Percentiles rank a stretch among this genome's conserved stretches.
Conservation (phyloP, 1,140 invertebrate species). For the Antheraea pernyi region DNA sequence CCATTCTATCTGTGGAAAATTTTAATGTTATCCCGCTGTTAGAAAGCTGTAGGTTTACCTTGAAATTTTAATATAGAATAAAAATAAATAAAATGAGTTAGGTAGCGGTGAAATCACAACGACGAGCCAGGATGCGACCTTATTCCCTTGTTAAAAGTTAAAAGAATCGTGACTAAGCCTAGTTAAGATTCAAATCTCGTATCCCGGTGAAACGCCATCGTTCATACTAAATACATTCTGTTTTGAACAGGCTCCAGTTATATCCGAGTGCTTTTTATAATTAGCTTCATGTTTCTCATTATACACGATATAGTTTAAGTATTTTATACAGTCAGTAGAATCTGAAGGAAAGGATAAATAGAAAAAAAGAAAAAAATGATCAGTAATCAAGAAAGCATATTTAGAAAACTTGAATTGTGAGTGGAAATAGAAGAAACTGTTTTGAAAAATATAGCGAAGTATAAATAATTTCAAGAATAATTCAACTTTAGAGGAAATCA, state of each 20-base stretch:
- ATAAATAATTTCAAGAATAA: not conserved
- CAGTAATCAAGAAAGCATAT: too few relatives aligned
- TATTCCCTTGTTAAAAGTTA: constrained; percentile 11
- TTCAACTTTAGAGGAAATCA: not conserved
- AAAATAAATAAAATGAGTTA: not conserved
- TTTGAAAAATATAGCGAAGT: not conserved
- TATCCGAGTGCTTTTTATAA: not conserved
- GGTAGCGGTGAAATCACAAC: constrained; percentile 6
- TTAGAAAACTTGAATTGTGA: too few relatives aligned
- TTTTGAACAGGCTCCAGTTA: not conserved
- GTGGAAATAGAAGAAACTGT: too few relatives aligned
- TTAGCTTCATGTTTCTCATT: constrained; percentile 8
- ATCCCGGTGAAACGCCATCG: constrained; percentile 30
- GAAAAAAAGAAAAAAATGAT: too few relatives aligned
- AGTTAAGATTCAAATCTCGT: constrained; percentile 61
- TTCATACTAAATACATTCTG: constrained; percentile 48
- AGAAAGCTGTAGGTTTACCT: too few relatives aligned
- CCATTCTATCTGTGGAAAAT: too few relatives aligned
- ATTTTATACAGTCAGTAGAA: not conserved
- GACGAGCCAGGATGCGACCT: constrained; percentile 16
- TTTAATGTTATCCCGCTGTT: too few relatives aligned
- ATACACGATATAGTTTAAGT: not conserved
- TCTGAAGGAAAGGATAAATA: too few relatives aligned
- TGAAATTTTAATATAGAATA: not conserved
- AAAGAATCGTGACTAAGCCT: constrained; percentile 50